Conservation (phyloP, 1,140 invertebrate genomes). For the Drosophila ercepeae region DNA sequence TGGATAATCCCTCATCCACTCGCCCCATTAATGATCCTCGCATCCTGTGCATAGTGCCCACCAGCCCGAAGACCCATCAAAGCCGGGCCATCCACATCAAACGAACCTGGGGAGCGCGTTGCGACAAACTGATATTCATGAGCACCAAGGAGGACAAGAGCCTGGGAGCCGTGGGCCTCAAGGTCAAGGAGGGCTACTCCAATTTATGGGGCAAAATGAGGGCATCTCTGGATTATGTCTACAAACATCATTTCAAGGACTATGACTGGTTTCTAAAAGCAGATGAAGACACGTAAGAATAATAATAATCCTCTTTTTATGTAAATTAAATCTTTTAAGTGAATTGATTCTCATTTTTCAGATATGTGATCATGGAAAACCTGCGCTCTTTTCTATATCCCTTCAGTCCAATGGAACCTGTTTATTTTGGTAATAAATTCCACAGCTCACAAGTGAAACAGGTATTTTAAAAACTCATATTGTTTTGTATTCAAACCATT, state of each 20-base stretch:
- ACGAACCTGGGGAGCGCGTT: slow-evolving; percentile 97
- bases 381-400: slow-evolving; percentile 93
- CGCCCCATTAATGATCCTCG: slow-evolving; percentile 16
- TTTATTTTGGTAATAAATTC: slow-evolving; percentile 95
- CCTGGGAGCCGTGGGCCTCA: slow-evolving; percentile 88
- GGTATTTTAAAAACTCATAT: background rate
- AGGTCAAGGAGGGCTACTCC: slow-evolving; percentile 92
- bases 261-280: slow-evolving; percentile 97
- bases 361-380: slow-evolving; percentile 89
- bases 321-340: slow-evolving; percentile 85
- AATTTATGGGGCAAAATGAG: slow-evolving; percentile 97
- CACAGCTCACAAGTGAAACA: slow-evolving; percentile 84
- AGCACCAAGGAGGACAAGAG: slow-evolving; percentile 88
- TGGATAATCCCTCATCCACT: background rate
- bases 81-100: slow-evolving; percentile 85
- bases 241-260: slow-evolving; percentile 90
- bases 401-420: slow-evolving; percentile 87
- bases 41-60: slow-evolving; percentile 54
- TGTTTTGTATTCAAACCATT: background rate
- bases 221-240: slow-evolving; percentile 94
- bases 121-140: slow-evolving; percentile 95
- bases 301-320: slow-evolving; percentile 72
- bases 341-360: slow-evolving; percentile 5
- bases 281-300: slow-evolving; percentile 97
- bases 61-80: slow-evolving; percentile 22